Conservation (phyloP, 2,888 invertebrate genomes). For the Hetaerina titia region DNA sequence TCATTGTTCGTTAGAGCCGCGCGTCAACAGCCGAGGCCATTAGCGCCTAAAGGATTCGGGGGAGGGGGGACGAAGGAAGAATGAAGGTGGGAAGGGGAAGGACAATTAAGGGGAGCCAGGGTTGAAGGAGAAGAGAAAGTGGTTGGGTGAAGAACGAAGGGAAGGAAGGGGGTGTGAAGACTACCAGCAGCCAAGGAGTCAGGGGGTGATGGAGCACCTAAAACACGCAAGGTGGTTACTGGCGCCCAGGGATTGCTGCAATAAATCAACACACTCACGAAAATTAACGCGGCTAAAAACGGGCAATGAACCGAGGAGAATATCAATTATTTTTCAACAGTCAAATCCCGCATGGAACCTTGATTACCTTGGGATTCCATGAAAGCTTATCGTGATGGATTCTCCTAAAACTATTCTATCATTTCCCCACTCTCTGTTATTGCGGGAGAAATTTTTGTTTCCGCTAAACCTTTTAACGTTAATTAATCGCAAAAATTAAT, state of each 20-base stretch:
- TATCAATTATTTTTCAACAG: constrained; percentile 13
- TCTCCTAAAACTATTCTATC: neutral
- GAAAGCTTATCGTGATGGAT: neutral
- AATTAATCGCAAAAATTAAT: neutral
- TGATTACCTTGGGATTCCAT: neutral
- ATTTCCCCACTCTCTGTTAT: neutral
- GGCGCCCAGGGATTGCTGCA: neutral
- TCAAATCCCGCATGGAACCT: neutral
- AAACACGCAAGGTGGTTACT: constrained; percentile 5
- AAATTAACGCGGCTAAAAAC: constrained; percentile 7
- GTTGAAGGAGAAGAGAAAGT: neutral
- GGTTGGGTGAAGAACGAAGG: neutral
- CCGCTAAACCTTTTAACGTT: neutral
- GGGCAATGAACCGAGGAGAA: neutral
- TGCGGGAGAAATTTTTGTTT: neutral
- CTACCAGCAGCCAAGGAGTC: neutral
- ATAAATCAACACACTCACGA: constrained; percentile 1
- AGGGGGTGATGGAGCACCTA: neutral
- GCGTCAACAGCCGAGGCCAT: neutral
- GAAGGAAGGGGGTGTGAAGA: neutral
- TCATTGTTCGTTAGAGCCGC: neutral
- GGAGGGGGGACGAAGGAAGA: neutral
- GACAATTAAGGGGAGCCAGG: neutral
- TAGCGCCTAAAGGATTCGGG: neutral
- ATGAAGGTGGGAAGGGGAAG: neutral